phyloP scores from a whole-genome alignment of 2,888 invertebrate species.

The Pasiphila rectangulata region DNA sequence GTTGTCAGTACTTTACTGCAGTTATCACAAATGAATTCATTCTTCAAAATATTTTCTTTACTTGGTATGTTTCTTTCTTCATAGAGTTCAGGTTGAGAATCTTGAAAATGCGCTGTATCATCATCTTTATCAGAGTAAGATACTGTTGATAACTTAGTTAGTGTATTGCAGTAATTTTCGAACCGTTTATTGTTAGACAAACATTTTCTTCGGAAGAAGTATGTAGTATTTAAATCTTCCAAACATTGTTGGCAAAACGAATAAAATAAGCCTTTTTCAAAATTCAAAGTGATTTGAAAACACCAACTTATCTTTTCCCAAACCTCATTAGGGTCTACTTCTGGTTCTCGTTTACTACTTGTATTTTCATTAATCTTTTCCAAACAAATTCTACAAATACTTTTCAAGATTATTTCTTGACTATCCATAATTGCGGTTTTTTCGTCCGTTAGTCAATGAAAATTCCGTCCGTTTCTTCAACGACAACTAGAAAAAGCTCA shows the following conservation, averaged over 20 bases:
- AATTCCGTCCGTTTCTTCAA: too few relatives aligned
- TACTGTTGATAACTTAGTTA: background rate
- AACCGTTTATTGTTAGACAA: slow-evolving; percentile 53
- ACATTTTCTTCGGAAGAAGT: slow-evolving; percentile 60
- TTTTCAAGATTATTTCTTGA: slow-evolving; percentile 4
- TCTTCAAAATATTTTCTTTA: slow-evolving; percentile 1
- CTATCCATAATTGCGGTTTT: slow-evolving; percentile 13
- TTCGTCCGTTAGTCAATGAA: too few relatives aligned
- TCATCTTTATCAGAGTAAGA: background rate
- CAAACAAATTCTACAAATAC: slow-evolving; percentile 60
- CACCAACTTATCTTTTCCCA: slow-evolving; percentile 53
- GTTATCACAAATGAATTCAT: slow-evolving; percentile 44
- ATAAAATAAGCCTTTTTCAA: slow-evolving; percentile 48
- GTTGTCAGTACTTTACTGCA: slow-evolving; percentile 61
- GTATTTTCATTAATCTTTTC: slow-evolving; percentile 30
- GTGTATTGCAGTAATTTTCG: slow-evolving; percentile 29
- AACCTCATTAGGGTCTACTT: slow-evolving; percentile 43
- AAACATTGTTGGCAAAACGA: slow-evolving; percentile 56
- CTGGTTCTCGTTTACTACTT: slow-evolving; percentile 41
- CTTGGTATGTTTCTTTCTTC: slow-evolving; percentile 9
- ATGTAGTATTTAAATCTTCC: slow-evolving; percentile 50
- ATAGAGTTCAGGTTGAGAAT: slow-evolving; percentile 20
- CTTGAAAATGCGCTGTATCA: slow-evolving; percentile 21
- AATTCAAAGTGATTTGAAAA: slow-evolving; percentile 53
- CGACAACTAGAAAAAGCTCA: too few relatives aligned